These are phyloP conservation scores for Crenichthys baileyi DNA, from an alignment of 2,797 vertebrate genomes.

Conservation along the genomic window DNA sequence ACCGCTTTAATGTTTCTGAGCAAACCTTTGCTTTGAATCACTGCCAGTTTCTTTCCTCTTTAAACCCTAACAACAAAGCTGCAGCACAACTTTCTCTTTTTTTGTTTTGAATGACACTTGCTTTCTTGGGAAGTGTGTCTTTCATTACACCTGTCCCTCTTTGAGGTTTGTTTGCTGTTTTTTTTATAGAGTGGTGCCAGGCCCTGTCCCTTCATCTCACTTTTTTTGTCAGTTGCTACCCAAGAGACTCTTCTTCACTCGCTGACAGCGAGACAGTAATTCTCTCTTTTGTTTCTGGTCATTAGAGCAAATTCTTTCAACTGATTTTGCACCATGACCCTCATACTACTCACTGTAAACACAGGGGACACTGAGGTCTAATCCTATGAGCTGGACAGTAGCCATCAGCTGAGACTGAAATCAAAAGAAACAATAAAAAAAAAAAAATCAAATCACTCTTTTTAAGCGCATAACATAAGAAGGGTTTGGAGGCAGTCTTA, in stretches of 20 bases:
- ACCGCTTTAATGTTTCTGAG: slow-evolving; percentile 41
- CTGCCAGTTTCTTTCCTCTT: slow-evolving; percentile 34
- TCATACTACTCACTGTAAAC: slow-evolving; percentile 68
- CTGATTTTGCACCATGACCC: slow-evolving; percentile 42
- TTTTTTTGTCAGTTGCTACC: slow-evolving; percentile 38
- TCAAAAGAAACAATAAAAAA: slow-evolving; percentile 55
- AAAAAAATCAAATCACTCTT: slow-evolving; percentile 44
- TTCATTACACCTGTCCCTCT: slow-evolving; percentile 61
- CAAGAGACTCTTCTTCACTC: slow-evolving; percentile 42
- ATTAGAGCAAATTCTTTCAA: slow-evolving; percentile 60
- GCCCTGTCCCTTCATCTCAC: slow-evolving; percentile 30
- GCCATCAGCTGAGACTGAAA: slow-evolving; percentile 62
- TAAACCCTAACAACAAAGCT: slow-evolving; percentile 27
- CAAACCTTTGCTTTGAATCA: slow-evolving; percentile 36
- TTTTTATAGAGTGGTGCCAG: slow-evolving; percentile 51
- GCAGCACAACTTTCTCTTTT: slow-evolving; percentile 13
- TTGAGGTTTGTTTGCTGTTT: slow-evolving; percentile 57
- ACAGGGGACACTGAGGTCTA: slow-evolving; percentile 58
- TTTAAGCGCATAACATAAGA: slow-evolving; percentile 40
- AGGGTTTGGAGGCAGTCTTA: slow-evolving; percentile 50
- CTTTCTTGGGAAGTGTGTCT: slow-evolving; percentile 52
- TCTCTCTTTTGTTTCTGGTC: slow-evolving; percentile 60
- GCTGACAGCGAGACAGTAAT: slow-evolving; percentile 32
- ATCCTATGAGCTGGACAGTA: slow-evolving; percentile 69
- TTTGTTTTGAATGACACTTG: slow-evolving; percentile 39